These are phyloP conservation scores for Hystrix brachyura DNA, from an alignment of 2,113 vertebrate species.

Conservation along the genomic window DNA sequence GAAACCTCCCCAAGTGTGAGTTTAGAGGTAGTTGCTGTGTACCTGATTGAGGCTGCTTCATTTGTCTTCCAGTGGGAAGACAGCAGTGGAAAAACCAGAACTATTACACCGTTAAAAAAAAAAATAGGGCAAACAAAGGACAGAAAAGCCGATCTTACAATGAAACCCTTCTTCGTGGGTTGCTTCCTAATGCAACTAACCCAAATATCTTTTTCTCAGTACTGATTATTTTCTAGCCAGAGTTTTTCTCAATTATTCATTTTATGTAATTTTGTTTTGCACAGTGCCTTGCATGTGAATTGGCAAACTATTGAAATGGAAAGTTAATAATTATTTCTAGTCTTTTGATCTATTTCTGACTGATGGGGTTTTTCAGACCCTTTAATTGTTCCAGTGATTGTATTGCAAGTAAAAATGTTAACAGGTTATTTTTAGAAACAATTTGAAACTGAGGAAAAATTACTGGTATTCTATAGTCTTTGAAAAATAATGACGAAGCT, in stretches of 20 bases:
- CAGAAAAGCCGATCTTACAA: neutral
- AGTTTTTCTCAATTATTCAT: neutral
- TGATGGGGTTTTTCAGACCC: neutral
- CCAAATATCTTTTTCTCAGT: conserved; percentile 3
- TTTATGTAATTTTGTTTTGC: conserved; percentile 36
- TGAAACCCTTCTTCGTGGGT: conserved; percentile 28
- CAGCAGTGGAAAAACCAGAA: conserved; percentile 63
- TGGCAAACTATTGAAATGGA: conserved; percentile 30
- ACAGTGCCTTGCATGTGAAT: neutral
- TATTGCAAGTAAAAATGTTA: neutral
- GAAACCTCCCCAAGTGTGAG: neutral
- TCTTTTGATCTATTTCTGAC: conserved; percentile 52
- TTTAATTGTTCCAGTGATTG: conserved; percentile 14
- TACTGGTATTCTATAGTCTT: neutral
- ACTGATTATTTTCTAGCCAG: conserved; percentile 22
- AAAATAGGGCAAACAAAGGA: conserved; percentile 12
- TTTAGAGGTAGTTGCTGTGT: neutral
- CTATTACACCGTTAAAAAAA: conserved; percentile 17
- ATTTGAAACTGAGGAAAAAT: neutral
- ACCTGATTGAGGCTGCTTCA: neutral
- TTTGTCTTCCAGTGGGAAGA: conserved; percentile 49
- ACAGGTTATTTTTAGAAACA: neutral
- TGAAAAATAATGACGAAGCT: conserved; percentile 47
- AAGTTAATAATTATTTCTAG: conserved; percentile 50
- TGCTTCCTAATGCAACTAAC: neutral